These are phyloP conservation scores for Diaperis boleti DNA, from an alignment of 2,888 invertebrate species.

Conservation along the genomic window DNA sequence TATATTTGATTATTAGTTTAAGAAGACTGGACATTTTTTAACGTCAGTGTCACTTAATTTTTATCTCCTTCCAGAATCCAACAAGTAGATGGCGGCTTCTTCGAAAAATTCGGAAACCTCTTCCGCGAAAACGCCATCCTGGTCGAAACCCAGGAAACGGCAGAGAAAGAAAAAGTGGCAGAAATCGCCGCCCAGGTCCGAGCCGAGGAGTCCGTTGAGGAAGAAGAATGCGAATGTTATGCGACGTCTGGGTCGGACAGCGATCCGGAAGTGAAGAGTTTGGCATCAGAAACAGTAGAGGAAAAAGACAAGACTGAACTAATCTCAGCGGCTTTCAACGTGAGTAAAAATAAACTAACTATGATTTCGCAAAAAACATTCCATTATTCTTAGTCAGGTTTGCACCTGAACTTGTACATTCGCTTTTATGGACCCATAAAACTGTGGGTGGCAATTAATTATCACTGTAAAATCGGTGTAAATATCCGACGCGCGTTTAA, in stretches of 20 bases:
- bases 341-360: constrained; percentile 77
- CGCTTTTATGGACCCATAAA: background rate
- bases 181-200: constrained; percentile 57
- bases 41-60: background rate
- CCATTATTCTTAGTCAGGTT: background rate
- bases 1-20: too few relatives aligned
- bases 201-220: constrained; percentile 47
- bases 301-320: constrained; percentile 72
- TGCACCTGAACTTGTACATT: background rate
- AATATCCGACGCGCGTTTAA: background rate
- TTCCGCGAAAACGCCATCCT: constrained; percentile 74
- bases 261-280: constrained; percentile 57
- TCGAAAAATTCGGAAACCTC: constrained; percentile 84
- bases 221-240: constrained; percentile 68
- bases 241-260: constrained; percentile 57
- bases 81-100: constrained; percentile 86
- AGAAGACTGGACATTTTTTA: too few relatives aligned
- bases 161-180: constrained; percentile 61
- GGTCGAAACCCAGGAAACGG: constrained; percentile 69
- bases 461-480: too few relatives aligned
- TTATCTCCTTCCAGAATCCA: constrained; percentile 75
- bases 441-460: too few relatives aligned
- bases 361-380: constrained; percentile 59
- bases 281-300: constrained; percentile 77
- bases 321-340: constrained; percentile 80